Base-by-base conservation (phyloP, 2,888 invertebrate species). In the Eurytoma californica region DNA sequence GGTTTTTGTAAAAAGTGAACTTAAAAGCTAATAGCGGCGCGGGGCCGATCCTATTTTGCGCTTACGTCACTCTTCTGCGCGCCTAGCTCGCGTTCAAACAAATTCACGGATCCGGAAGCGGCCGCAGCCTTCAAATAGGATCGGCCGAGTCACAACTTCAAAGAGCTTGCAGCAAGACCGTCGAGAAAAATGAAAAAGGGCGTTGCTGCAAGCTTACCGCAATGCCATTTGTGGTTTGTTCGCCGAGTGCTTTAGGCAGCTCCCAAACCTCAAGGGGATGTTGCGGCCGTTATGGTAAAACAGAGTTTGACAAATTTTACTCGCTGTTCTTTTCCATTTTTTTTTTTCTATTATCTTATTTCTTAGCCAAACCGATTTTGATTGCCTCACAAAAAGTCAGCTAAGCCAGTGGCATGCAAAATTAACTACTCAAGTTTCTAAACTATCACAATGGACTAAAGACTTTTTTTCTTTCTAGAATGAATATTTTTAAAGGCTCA, bases 1-100 rank as follows among this genome's bases (percentile, higher is more conserved):
- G 80, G 72, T 75, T 72, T 39, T 39, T 39, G 39, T 39, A 39
- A 65, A 74, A 82, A 74, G 81, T 79, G 84, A 85, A 84, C 84
- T 84, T 84, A 85, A 83, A 76, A 83, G 78, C 83, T 84, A 85
- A 72, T 84, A 87, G 87, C 89, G 87, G 84, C 84, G 87, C 88
- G 84, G 84, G 84, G 86, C 86, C 82, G 84, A 84, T 84, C 86
- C 86, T 86, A 86, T 82, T 81, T 76, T 55, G 72, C 30, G 28
- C n/a, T 39, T 63, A 18, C 18, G 12, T 47, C 39, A 47, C n/a
- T 9, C 39, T 39, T 39, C 39, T 9, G 39, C 1, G 39, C 39
- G 39, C 7, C 9, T 39, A 0, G 39, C 7, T 39, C 39, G 7
- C 39, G 39, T 39, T 39, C 39, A 39, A 39, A 39, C 39, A 39